Evolutionary conservation across 1,140 invertebrate genomes (phyloP), one percentile per base, ranked within the genome.

Genomic region (Harlomillsia oculata): DNA sequence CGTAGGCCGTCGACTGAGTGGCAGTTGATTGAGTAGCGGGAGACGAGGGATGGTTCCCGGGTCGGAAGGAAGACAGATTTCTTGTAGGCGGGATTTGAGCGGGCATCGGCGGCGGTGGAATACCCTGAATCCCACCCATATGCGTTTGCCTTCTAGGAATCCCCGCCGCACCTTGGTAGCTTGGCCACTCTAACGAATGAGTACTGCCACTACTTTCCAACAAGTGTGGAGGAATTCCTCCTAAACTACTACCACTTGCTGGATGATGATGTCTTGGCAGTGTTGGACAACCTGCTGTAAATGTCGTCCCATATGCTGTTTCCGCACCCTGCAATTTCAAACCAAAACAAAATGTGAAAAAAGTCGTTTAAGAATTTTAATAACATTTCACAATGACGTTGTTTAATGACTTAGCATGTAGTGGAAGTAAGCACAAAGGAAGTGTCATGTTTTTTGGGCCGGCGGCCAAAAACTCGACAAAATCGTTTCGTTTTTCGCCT

Each of bases 121-220:
- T 52, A 6, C 18, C 11, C 16, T 40, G 39, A 6, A 14, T 9
- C 16, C 18, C 11, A 6, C 18, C 5, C 16, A 6, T 9, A 13
- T 40, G 39, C 3, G n/a, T 30, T 25, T 51, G 53, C 20, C 60
- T 39, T 21, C 60, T 37, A n/a, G 13, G 16, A 16, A 57, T 45
- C 0, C 54, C 53, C 2, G 53, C 55, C 3, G 43, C 50, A 41
- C 63, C 63, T 54, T 62, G 59, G 41, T 65, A 65, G 30, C 51
- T 58, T 16, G 63, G 63, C 59, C 63, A 65, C 36, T 65, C 63
- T 50, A 65, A 53, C 5, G 56, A 57, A 41, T 53, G 44, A 13
- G 49, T 26, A 53, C 48, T 50, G 39, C 36, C 48, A 50, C 34
- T 28, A 48, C 45, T 48, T 28, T 48, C 45, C 29, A 48, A 18